Base-by-base conservation (phyloP, 2,113 vertebrate genomes). In the Lasiurus borealis region DNA sequence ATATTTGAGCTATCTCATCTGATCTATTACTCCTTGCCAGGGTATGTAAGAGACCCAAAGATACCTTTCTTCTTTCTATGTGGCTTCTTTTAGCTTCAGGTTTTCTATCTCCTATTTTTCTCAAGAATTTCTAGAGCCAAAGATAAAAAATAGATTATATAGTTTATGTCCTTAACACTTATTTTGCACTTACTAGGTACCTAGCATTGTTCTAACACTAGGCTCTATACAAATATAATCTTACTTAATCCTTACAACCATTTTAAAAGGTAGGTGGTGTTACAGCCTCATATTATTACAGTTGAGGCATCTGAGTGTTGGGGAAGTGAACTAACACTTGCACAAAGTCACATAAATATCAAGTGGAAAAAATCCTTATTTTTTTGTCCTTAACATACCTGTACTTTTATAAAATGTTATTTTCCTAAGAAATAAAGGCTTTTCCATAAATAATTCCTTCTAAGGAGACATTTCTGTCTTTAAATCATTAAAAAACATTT, bases 91-190 rank as follows among this genome's bases (percentile, higher is more conserved):
- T 84, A 93, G 78, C 57, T 80, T 93, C n/a, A 72, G 10, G n/a
- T 85, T 85, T 85, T 80, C n/a, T 95, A 2, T 59, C 16, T 96
- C 54, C 78, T 34, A 2, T 76, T 91, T 93, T 93, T 88, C 64
- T 59, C 27, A 57, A 64, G 19, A 8, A 85, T 88, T 93, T 91
- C 27, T 91, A 69, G 44, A 94, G 29, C 72, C 71, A 81, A 75
- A 92, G 59, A 83, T 83, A 82, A 92, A 36, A 87, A n/a, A 34
- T 21, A 84, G 72, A 27, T 78, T 44, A 52, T 34, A n/a, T 27
- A 83, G 71, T 92, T 95, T 87, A 77, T 80, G 69, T 93, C 21
- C 21, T 78, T 84, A 57, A 71, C 8, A 81, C 31, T 75, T 90
- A 40, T 19, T 93, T 93, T 90, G 23, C 13, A 34, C n/a, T 81